Base-by-base conservation (phyloP, 2,113 vertebrate genomes). In the Nibea albiflora region DNA sequence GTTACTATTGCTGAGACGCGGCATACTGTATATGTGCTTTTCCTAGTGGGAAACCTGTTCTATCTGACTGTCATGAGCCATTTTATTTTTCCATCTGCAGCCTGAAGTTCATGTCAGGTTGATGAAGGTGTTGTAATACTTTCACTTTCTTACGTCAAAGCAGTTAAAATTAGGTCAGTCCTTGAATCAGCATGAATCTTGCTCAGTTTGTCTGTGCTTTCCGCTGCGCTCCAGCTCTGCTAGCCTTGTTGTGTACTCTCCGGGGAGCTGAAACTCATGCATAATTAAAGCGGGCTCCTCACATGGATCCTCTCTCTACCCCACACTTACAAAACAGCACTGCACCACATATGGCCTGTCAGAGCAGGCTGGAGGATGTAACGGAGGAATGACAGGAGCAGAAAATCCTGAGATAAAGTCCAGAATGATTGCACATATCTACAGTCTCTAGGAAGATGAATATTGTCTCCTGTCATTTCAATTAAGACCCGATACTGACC, bases 261-360 rank as follows among this genome's bases (percentile, higher is more conserved):
- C 44, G 4, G 93, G 90, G 94, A 94, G 92, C 90, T 84, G 89
- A 87, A 87, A 60, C 92, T 94, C 94, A 95, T 95, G 93, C 93
- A 95, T 95, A 95, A 95, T 95, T 95, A 95, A 95, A 83, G 86
- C 83, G 5, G 74, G 73, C 88, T 90, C 86, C 91, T 92, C 91
- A 88, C 92, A 88, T 22, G 83, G 89, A 94, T 90, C 91, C 87
- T 75, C 63, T 84, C 81, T 80, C 84, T 76, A 24, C 75, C 80
- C 76, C 60, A 52, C 78, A 85, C 84, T 78, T 74, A 85, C 62
- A 83, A 81, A 92, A 76, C 92, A 78, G 83, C 88, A 74, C 83
- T 88, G 88, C 90, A 84, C 91, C 92, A 86, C 88, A 88, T 74
- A 85, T 31, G 78, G 89, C 71, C 81, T 85, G 89, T 86, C 89